Evolutionary conservation across 1,140 invertebrate species (phyloP).

Genomic region (Bursaphelenchus mucronatus): DNA sequence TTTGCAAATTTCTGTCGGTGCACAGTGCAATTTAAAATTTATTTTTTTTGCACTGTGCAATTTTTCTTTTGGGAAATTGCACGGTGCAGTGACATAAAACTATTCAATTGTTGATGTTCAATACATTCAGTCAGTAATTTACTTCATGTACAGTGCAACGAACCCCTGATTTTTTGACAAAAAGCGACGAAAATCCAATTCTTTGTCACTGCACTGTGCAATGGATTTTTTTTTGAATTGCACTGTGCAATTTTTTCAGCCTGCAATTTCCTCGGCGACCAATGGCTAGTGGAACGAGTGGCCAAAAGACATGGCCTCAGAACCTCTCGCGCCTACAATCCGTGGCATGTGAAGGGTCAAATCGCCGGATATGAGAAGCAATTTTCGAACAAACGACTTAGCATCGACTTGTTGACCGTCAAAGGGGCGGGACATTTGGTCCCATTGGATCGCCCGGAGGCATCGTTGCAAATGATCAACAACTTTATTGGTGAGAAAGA

Average conservation of each 20-base stretch:
- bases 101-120: not conserved
- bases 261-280: constrained; percentile 65
- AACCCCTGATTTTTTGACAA: too few relatives aligned
- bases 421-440: constrained; percentile 35
- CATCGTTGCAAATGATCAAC: constrained; percentile 42
- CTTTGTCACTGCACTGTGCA: too few relatives aligned
- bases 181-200: too few relatives aligned
- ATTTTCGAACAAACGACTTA: constrained; percentile 12
- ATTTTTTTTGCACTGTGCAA: too few relatives aligned
- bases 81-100: too few relatives aligned
- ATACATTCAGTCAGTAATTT: constrained; percentile 1
- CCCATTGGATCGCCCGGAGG: constrained; percentile 32
- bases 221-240: too few relatives aligned
- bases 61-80: too few relatives aligned
- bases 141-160: too few relatives aligned
- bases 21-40: too few relatives aligned
- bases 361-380: constrained; percentile 36
- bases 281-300: constrained; percentile 63
- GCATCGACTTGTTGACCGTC: constrained; percentile 32
- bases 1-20: too few relatives aligned
- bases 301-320: constrained; percentile 15
- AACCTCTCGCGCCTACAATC: not conserved
- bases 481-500: constrained; percentile 27
- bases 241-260: too few relatives aligned
- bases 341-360: constrained; percentile 22